Conservation (phyloP, 2,888 invertebrate genomes). For the Diadegma fenestrale region DNA sequence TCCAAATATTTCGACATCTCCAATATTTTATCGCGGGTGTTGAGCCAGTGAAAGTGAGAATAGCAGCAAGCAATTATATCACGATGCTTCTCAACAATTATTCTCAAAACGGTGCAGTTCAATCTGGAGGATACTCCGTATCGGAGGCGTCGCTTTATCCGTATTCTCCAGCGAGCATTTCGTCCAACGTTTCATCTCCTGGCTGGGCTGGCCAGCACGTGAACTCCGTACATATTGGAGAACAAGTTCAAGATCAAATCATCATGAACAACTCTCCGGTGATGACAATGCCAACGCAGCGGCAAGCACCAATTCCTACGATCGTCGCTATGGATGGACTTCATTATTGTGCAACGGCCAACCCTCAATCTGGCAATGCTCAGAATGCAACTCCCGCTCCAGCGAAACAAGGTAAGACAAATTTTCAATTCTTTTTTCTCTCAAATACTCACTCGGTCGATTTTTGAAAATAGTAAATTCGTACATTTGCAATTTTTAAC, state of each 20-base stretch:
- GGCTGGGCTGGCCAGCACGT: slow-evolving; percentile 64
- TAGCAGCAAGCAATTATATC: slow-evolving; percentile 1
- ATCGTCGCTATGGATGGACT: slow-evolving; percentile 18
- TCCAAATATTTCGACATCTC: slow-evolving; percentile 23
- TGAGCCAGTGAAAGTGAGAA: slow-evolving; percentile 4
- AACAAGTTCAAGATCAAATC: slow-evolving; percentile 39
- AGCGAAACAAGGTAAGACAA: slow-evolving; percentile 53
- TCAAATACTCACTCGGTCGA: too few species aligned
- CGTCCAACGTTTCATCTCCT: slow-evolving; percentile 64
- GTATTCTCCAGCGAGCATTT: slow-evolving; percentile 70
- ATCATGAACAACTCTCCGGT: slow-evolving; percentile 39
- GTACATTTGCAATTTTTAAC: too few species aligned
- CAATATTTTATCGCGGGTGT: neutral
- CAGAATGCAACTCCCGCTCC: neutral
- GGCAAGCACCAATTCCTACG: neutral
- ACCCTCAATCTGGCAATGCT: slow-evolving; percentile 28
- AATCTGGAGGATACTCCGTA: slow-evolving; percentile 48
- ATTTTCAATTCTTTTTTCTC: neutral
- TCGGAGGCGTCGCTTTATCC: slow-evolving; percentile 67
- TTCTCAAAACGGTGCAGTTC: slow-evolving; percentile 50
- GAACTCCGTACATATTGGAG: neutral
- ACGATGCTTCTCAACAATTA: slow-evolving; percentile 67
- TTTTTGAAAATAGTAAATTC: too few species aligned
- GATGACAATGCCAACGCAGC: slow-evolving; percentile 47
- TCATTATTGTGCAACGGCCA: slow-evolving; percentile 16